Percentiles rank a stretch among this genome's conserved stretches.
Evolutionary conservation across 2,888 invertebrate genomes (phyloP).

Genomic region (Noctua comes): DNA sequence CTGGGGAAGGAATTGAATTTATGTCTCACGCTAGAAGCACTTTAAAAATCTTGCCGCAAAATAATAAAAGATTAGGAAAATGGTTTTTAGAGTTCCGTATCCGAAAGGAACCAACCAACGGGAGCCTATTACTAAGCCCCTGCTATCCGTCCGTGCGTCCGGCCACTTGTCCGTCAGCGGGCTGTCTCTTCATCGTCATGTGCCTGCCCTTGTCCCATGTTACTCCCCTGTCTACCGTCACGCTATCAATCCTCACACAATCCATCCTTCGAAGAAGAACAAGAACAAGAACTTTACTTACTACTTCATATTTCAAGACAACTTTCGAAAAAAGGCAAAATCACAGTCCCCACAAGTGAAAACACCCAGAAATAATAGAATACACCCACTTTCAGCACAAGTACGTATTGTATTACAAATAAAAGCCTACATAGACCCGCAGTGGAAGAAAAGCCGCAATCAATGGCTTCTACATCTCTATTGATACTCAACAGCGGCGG

Average conservation of each 20-base stretch:
- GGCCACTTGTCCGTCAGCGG: too few species aligned
- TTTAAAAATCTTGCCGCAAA: neutral
- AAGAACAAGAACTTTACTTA: too few species aligned
- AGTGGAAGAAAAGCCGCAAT: conserved; percentile 8
- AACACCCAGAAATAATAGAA: conserved; percentile 6
- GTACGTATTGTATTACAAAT: conserved; percentile 35
- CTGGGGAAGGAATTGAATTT: conserved; percentile 6
- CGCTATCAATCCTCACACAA: too few species aligned
- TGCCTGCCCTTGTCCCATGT: too few species aligned
- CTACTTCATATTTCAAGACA: neutral
- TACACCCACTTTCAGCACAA: neutral
- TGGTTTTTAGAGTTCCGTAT: neutral
- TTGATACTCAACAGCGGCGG: conserved; percentile 37
- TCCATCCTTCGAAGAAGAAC: too few species aligned
- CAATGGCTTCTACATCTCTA: conserved; percentile 37
- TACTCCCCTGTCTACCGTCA: too few species aligned
- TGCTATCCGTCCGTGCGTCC: too few species aligned
- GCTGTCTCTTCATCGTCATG: too few species aligned
- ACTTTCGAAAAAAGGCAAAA: neutral
- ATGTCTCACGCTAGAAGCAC: neutral
- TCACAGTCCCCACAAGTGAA: neutral
- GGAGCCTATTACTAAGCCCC: too few species aligned
- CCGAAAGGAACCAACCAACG: too few species aligned
- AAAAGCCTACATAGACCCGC: conserved; percentile 11
- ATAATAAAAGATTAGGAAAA: neutral